Base-by-base conservation (phyloP, 2,888 invertebrate genomes). In the Apodemia hepburni region DNA sequence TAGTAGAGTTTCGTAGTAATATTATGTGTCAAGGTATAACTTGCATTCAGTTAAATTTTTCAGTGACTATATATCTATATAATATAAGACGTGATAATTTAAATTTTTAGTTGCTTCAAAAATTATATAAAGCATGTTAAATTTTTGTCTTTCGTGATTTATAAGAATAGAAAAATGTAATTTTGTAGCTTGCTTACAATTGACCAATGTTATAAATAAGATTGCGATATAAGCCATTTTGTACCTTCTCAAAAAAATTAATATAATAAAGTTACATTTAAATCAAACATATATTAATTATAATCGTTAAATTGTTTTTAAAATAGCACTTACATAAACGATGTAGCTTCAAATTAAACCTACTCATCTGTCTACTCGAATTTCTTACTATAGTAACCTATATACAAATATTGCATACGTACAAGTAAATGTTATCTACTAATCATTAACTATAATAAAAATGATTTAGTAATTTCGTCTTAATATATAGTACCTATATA, bases 161-260 rank as follows among this genome's bases (percentile, higher is more conserved):
- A 4, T 22, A 54, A 2, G 12, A 12, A 12, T 6, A 27, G 5
- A 11, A 22, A 22, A 27, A 15, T 38, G 7, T 58, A 61, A 45
- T 58, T 58, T 58, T 59, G 63, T 61, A 66, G 65, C 66, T 64
- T 68, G 68, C 70, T 69, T 70, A 64, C 65, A 64, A 69, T 65
- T 64, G 71, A 71, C 71, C 71, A 71, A 71, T 67, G 61, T 66
- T 69, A 65, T 66, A 61, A 17, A 35, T 65, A 61, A 61, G 63
- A 47, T 60, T 64, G 58, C 22, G 64, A 61, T 35, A 27, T 58
- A 62, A 62, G 58, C 45, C 33, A 33, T 62, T 62, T 58, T 62
- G 59, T 59, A 59, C 62, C 38, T 45, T 59, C 62, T 51, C 29
- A 60, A 49, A 62, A 38, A 17, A 18, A 27, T 15, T 60, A 62